Conservation (phyloP, 2,113 vertebrate species). For the Elephantulus edwardii region DNA sequence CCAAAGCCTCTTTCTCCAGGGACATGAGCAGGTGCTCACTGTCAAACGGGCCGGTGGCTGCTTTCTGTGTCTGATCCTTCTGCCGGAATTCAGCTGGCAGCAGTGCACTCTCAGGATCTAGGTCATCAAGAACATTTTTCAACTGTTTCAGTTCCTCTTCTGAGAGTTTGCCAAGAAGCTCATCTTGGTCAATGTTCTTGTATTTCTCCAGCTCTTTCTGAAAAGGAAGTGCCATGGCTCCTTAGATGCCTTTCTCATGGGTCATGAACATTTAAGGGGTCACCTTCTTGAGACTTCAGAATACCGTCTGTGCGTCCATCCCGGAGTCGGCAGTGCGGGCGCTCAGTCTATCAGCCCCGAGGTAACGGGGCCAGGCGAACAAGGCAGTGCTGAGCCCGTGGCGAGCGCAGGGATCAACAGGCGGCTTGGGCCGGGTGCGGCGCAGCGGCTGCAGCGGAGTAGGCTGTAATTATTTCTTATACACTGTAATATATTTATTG, state of each 20-base stretch:
- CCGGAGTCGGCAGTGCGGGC: too few relatives aligned
- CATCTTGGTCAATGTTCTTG: constrained; percentile 97
- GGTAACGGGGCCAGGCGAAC: too few relatives aligned
- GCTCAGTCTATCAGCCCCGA: too few relatives aligned
- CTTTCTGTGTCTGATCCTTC: constrained; percentile 95
- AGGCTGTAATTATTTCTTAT: too few relatives aligned
- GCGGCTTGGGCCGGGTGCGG: too few relatives aligned
- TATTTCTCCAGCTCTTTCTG: constrained; percentile 97
- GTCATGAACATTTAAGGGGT: not conserved
- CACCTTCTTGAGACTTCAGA: constrained; percentile 59
- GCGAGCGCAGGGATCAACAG: too few relatives aligned
- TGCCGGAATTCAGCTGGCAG: constrained; percentile 95
- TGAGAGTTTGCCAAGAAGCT: constrained; percentile 96
- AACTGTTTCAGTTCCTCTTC: constrained; percentile 97
- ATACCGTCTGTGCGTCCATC: too few relatives aligned
- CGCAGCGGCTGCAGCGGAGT: too few relatives aligned
- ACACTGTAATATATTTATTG: too few relatives aligned
- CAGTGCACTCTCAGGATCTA: constrained; percentile 97
- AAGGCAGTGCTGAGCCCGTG: too few relatives aligned
- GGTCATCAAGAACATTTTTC: constrained; percentile 95
- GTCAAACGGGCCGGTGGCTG: constrained; percentile 89
- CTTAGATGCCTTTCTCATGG: not conserved
- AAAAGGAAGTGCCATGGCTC: constrained; percentile 93
- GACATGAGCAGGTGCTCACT: constrained; percentile 92
- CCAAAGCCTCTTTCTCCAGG: constrained; percentile 96